Percentiles rank a stretch among this genome's conserved stretches.
These are phyloP conservation scores for Enteromius argenteus DNA, from an alignment of 2,797 vertebrate species.

Conservation along the genomic window DNA sequence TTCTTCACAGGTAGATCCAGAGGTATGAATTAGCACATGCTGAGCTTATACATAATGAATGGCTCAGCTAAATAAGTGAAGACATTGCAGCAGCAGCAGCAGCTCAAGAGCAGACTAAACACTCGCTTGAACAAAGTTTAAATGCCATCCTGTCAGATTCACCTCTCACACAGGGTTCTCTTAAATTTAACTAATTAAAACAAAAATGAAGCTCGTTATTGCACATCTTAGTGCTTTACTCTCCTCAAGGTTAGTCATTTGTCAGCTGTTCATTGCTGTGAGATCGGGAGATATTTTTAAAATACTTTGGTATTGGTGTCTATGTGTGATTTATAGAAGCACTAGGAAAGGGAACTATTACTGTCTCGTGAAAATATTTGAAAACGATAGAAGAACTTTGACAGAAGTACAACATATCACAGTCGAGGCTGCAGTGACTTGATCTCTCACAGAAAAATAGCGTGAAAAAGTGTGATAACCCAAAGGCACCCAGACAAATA, in stretches of 20 bases:
- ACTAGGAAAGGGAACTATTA: conserved; percentile 5
- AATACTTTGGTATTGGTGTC: conserved; percentile 4
- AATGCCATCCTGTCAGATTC: neutral
- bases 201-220: neutral
- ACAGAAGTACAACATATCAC: conserved; percentile 17
- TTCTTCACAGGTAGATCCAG: neutral
- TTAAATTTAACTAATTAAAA: neutral
- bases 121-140: neutral
- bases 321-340: conserved; percentile 29
- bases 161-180: neutral
- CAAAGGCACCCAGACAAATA: conserved; percentile 26
- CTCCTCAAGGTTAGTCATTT: conserved; percentile 15
- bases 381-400: neutral
- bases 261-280: conserved; percentile 7
- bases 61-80: conserved; percentile 34
- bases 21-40: conserved; percentile 7
- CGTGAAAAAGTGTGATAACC: conserved; percentile 18
- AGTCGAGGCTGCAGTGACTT: neutral
- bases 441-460: conserved; percentile 21
- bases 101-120: conserved; percentile 8
- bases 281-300: neutral
- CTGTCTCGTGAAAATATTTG: neutral
- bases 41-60: conserved; percentile 37
- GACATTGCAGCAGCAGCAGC: conserved; percentile 5
- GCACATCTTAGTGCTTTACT: neutral